Percentiles rank a stretch among this genome's conserved stretches.
phyloP scores from a whole-genome alignment of 2,797 vertebrate species.

The Anas acuta region DNA sequence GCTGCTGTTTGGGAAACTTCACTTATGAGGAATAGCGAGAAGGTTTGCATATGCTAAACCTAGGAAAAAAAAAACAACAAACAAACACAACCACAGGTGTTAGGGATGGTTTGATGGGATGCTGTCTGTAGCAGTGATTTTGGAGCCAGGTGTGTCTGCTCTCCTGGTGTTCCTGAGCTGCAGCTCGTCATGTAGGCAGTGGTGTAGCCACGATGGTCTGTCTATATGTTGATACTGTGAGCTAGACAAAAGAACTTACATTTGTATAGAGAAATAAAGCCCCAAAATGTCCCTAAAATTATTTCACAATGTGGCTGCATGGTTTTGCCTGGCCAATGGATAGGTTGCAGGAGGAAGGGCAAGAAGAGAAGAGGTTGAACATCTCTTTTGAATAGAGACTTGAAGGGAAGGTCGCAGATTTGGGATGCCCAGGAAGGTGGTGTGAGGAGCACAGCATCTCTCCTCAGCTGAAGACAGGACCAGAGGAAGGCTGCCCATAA shows the following conservation, averaged over 20 bases:
- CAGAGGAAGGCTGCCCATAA: background rate
- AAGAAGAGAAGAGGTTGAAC: background rate
- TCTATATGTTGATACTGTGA: background rate
- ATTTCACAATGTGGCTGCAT: background rate
- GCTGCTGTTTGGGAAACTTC: slow-evolving; percentile 15
- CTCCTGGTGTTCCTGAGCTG: background rate
- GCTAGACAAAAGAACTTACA: background rate
- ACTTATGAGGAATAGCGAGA: background rate
- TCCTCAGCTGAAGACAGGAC: background rate
- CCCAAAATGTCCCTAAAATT: background rate
- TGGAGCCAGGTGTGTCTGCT: background rate
- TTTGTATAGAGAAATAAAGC: background rate
- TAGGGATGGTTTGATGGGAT: background rate
- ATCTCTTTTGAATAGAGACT: background rate
- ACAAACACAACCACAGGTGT: background rate
- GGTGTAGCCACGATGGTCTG: background rate
- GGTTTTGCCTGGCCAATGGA: background rate
- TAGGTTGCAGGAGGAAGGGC: background rate
- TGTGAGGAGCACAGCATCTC: background rate
- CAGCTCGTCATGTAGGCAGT: background rate
- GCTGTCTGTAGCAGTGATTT: background rate
- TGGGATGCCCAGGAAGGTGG: background rate
- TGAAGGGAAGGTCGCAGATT: background rate
- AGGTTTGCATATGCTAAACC: slow-evolving; percentile 3
- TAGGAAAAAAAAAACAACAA: background rate